A percentile compares a stretch with the other conserved stretches of the same genome.
Conservation (phyloP, 1,140 invertebrate species). For the Cotesia vestalis region DNA sequence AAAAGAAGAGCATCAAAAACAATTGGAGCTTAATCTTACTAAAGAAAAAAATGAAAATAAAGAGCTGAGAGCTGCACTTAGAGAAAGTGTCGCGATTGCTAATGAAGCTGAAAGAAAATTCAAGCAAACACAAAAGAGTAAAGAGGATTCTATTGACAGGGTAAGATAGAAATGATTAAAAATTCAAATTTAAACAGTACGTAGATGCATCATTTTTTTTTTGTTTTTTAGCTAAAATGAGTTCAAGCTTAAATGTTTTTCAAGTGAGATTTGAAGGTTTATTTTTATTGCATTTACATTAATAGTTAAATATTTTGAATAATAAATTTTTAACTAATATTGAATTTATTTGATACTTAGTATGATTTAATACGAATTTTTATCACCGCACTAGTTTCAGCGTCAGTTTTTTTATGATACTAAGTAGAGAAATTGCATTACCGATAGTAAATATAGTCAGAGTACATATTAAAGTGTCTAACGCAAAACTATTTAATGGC, state of each 20-base stretch:
- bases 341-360: no score
- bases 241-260: no score
- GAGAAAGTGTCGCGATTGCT: constrained; percentile 73
- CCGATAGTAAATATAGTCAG: no score
- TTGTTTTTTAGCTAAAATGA: neutral
- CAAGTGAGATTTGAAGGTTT: no score
- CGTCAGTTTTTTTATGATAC: no score
- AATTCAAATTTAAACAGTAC: constrained; percentile 7
- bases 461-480: no score
- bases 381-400: no score
- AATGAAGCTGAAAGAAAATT: constrained; percentile 73
- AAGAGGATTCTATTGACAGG: constrained; percentile 71
- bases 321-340: no score
- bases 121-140: constrained; percentile 69
- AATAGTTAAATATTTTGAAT: constrained; percentile 1
- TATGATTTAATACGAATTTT: no score
- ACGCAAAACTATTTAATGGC: no score
- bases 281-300: no score
- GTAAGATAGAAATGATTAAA: constrained; percentile 59
- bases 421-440: no score
- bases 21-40: constrained; percentile 43
- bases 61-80: constrained; percentile 63
- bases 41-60: constrained; percentile 48
- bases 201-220: constrained; percentile 20
- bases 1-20: constrained; percentile 51